Conservation (phyloP, 2,113 vertebrate genomes). For the Laticauda laticaudata region DNA sequence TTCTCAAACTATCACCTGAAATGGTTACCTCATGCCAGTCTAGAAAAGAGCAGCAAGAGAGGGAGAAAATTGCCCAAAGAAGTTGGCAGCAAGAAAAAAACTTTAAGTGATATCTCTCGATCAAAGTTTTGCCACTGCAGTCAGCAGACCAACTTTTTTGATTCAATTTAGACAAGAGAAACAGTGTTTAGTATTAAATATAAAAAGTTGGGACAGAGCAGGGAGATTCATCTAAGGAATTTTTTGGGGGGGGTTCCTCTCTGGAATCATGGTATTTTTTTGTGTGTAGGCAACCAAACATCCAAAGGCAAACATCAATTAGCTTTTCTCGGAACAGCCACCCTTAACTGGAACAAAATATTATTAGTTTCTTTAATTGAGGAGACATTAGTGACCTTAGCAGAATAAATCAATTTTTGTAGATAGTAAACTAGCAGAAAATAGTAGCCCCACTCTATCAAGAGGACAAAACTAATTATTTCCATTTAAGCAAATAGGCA, state of each 20-base stretch:
- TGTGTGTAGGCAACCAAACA: not conserved
- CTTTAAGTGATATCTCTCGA: not conserved
- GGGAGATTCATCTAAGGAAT: not conserved
- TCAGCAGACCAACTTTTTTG: not conserved
- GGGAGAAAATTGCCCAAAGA: not conserved
- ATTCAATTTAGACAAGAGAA: not conserved
- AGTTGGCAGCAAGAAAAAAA: not conserved
- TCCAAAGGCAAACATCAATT: not conserved
- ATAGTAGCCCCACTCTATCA: not conserved
- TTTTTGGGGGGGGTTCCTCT: not conserved
- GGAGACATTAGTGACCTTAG: not conserved
- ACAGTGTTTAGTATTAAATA: not conserved
- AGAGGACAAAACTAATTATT: slow-evolving; percentile 27
- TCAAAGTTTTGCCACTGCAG: not conserved
- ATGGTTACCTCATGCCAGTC: not conserved
- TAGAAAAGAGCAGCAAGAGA: not conserved
- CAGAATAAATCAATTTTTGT: slow-evolving; percentile 20
- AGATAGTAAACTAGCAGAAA: slow-evolving; percentile 10
- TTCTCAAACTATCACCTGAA: not conserved
- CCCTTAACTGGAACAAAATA: not conserved
- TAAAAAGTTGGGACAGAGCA: not conserved
- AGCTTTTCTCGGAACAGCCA: not conserved
- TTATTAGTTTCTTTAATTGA: slow-evolving; percentile 1
- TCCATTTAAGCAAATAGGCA: not conserved
- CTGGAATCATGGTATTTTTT: not conserved